A percentile compares a stretch with the other conserved stretches of the same genome.
These are phyloP conservation scores for Anabas testudineus DNA, from an alignment of 2,797 vertebrate species.

Conservation along the genomic window DNA sequence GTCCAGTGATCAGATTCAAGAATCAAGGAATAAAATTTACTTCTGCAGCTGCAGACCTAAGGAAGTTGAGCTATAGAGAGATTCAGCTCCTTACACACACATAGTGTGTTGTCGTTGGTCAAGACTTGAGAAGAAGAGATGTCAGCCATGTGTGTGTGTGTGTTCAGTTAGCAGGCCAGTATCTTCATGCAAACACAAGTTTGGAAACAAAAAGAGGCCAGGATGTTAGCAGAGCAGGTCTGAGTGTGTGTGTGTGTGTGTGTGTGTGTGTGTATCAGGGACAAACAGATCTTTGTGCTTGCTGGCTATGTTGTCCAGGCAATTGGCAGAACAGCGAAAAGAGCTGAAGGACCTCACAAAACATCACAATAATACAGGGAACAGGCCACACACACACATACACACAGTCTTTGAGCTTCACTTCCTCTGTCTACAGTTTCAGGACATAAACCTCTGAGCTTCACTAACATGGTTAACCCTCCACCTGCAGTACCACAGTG, in stretches of 20 bases:
- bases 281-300: constrained; percentile 77
- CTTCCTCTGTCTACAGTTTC: constrained; percentile 52
- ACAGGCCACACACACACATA: constrained; percentile 40
- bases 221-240: constrained; percentile 58
- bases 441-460: constrained; percentile 37
- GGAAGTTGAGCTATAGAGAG: constrained; percentile 13
- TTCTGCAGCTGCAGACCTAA: background rate
- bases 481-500: constrained; percentile 6
- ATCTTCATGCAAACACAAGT: constrained; percentile 48
- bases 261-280: constrained; percentile 26
- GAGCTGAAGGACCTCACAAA: constrained; percentile 63
- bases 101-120: constrained; percentile 32
- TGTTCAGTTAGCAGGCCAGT: constrained; percentile 40
- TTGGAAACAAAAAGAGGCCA: constrained; percentile 67
- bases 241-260: constrained; percentile 19
- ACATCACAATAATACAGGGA: constrained; percentile 53
- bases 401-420: constrained; percentile 45
- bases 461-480: constrained; percentile 7
- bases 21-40: too few species aligned
- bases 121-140: constrained; percentile 32
- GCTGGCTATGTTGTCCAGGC: constrained; percentile 60
- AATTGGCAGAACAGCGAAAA: constrained; percentile 71
- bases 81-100: constrained; percentile 25
- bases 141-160: constrained; percentile 27
- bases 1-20: constrained; percentile 9